A percentile compares a stretch with the other conserved stretches of the same genome.
Conservation (phyloP, 37 sponge, comb jelly and placozoan genomes). For the Axinella damicornis region DNA sequence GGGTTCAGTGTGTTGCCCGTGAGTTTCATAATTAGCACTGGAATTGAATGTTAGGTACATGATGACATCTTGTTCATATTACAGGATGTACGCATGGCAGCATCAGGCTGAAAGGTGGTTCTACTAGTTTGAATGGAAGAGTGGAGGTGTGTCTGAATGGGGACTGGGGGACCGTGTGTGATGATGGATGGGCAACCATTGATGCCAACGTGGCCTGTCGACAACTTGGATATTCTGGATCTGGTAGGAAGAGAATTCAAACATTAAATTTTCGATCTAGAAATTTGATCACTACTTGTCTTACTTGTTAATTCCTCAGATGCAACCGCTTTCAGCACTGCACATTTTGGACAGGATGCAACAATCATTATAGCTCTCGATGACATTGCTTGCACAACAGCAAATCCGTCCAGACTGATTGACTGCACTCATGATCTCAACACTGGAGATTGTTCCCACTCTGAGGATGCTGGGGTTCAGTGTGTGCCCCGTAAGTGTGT, state of each 20-base stretch:
- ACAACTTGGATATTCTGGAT: background rate
- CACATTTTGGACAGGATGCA: background rate
- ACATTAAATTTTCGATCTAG: no score
- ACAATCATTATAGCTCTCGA: background rate
- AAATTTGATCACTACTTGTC: no score
- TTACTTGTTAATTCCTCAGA: no score
- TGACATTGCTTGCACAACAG: constrained; percentile 9
- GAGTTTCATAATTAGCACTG: no score
- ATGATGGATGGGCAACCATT: constrained; percentile 4
- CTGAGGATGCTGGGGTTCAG: no score
- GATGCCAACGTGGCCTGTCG: constrained; percentile 24
- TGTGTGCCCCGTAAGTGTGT: background rate
- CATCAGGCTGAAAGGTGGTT: constrained; percentile 8
- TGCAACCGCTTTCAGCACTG: no score
- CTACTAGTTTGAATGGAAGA: constrained; percentile 5
- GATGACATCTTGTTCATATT: no score
- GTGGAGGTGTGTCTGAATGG: constrained; percentile 43
- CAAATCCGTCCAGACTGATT: background rate
- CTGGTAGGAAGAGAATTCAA: background rate
- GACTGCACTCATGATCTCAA: background rate
- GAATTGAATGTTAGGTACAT: no score
- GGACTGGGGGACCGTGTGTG: constrained; percentile 34
- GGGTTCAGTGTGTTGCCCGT: background rate
- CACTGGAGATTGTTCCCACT: no score
- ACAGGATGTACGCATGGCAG: constrained; percentile 9